Evolutionary conservation across 2,888 invertebrate species (phyloP).

Genomic region (Criorhina ranunculi): DNA sequence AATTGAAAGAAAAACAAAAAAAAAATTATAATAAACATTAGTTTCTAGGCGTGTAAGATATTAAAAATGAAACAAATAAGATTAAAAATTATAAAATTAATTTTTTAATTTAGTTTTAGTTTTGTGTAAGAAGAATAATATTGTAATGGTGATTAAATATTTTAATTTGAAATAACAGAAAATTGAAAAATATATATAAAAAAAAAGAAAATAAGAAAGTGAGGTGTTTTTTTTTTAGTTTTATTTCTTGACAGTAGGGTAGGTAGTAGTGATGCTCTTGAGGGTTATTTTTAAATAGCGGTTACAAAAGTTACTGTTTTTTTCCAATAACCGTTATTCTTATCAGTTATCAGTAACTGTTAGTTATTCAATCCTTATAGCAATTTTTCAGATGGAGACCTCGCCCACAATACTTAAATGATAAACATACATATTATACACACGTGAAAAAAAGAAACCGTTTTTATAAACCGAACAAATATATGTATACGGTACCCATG

Average conservation of each 20-base stretch:
- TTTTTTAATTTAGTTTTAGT: conserved; percentile 62
- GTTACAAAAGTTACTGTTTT: no score
- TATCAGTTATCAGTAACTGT: no score
- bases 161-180: conserved; percentile 56
- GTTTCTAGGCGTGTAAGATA: conserved; percentile 73
- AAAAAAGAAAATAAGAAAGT: conserved; percentile 39
- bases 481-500: no score
- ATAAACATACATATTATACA: no score
- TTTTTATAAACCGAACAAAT: no score
- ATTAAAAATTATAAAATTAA: conserved; percentile 47
- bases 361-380: no score
- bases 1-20: conserved; percentile 25
- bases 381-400: no score
- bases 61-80: conserved; percentile 63
- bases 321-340: no score
- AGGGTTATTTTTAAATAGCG: no score
- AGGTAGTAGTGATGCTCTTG: no score
- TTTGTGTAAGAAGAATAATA: conserved; percentile 63
- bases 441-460: no score
- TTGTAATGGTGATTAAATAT: conserved; percentile 55
- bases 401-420: no score
- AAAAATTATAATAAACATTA: conserved; percentile 36
- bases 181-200: conserved; percentile 63
- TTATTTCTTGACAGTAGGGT: neutral
- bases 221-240: neutral